Evolutionary conservation across 2,113 vertebrate genomes (phyloP).

Genomic region (Strigops habroptila): DNA sequence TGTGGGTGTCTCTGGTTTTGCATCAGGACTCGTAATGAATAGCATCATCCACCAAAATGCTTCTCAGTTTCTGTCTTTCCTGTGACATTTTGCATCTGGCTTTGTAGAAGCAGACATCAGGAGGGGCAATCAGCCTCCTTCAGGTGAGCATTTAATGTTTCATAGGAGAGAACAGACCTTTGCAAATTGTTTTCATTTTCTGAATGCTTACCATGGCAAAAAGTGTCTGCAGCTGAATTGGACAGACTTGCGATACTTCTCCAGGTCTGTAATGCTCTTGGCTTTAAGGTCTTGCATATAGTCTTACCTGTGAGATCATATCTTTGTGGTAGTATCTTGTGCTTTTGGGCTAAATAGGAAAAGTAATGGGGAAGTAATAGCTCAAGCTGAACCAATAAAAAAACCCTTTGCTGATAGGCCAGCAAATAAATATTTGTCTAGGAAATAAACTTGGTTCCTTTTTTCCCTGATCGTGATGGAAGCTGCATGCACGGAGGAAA

Average conservation of each 20-base stretch:
- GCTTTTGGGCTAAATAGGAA: neutral
- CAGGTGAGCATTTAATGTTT: neutral
- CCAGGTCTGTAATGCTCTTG: neutral
- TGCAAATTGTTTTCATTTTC: neutral
- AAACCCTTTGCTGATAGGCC: neutral
- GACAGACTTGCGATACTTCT: neutral
- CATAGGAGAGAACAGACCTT: neutral
- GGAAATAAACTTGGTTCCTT: neutral
- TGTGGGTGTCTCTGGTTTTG: neutral
- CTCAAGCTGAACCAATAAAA: neutral
- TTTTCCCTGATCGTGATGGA: neutral
- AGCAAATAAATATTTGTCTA: neutral
- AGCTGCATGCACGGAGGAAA: neutral
- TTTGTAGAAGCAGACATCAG: neutral
- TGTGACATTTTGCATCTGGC: neutral
- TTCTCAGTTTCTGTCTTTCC: neutral
- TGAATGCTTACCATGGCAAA: neutral
- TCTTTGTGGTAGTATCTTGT: neutral
- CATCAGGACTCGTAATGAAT: neutral
- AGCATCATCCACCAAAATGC: neutral
- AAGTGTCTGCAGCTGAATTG: neutral
- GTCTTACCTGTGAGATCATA: neutral
- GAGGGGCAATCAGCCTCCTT: neutral
- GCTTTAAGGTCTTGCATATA: neutral
- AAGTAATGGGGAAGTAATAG: neutral